A percentile compares a stretch with the other conserved stretches of the same genome.
These are phyloP conservation scores for Nasonia vitripennis DNA, from an alignment of 1,140 invertebrate genomes.

Conservation along the genomic window DNA sequence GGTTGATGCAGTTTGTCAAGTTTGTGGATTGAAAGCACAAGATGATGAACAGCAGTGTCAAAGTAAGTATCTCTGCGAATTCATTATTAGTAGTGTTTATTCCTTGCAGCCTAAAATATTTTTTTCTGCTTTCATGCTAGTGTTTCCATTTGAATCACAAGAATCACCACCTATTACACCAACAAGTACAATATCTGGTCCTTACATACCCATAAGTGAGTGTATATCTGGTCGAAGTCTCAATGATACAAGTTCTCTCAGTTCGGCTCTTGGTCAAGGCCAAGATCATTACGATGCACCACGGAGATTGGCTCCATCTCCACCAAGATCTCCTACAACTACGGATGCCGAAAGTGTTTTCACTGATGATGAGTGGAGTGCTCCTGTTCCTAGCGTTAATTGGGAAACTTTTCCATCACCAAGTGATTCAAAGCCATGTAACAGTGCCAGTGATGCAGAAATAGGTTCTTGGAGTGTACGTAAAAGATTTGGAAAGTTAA, in stretches of 20 bases:
- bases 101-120: not conserved
- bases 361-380: constrained; percentile 68
- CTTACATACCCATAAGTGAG: constrained; percentile 90
- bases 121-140: constrained; percentile 55
- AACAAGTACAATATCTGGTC: constrained; percentile 79
- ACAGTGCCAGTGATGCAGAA: constrained; percentile 77
- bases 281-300: constrained; percentile 72
- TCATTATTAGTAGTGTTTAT: no score
- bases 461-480: constrained; percentile 76
- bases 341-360: constrained; percentile 73
- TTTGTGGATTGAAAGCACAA: constrained; percentile 90
- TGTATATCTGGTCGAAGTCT: constrained; percentile 89
- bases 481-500: constrained; percentile 75
- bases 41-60: constrained; percentile 79
- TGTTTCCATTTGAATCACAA: constrained; percentile 72
- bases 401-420: constrained; percentile 77
- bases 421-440: constrained; percentile 70
- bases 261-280: constrained; percentile 65
- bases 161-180: constrained; percentile 79
- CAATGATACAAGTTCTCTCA: constrained; percentile 70
- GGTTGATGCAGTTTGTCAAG: constrained; percentile 95
- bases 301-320: constrained; percentile 68
- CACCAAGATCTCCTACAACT: constrained; percentile 68
- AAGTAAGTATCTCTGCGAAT: constrained; percentile 57
- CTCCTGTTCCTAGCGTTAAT: constrained; percentile 73